phyloP scores from a whole-genome alignment of 2,888 invertebrate genomes.

The Pomacea canaliculata region DNA sequence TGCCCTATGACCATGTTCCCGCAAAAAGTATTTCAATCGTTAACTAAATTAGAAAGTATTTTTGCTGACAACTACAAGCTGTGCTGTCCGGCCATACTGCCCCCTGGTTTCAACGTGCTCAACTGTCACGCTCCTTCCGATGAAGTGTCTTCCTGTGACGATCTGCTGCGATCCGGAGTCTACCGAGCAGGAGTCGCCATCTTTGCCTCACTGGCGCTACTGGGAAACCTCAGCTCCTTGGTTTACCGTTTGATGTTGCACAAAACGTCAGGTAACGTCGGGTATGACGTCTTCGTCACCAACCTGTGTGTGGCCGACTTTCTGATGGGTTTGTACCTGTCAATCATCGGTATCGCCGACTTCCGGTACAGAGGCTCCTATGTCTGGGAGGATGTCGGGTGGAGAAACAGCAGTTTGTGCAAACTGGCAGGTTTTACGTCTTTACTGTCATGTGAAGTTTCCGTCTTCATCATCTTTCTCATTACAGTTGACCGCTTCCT shows the following conservation, averaged over 20 bases:
- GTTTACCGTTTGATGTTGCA: not conserved
- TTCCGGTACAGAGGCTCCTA: not conserved
- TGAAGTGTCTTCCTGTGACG: not conserved
- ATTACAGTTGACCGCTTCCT: not conserved
- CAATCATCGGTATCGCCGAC: not conserved
- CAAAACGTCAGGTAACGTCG: not conserved
- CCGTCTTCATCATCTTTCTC: not conserved
- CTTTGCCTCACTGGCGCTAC: not conserved
- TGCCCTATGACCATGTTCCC: no score
- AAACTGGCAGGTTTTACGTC: not conserved
- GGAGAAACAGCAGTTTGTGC: not conserved
- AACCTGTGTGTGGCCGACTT: no score
- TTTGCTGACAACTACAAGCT: no score
- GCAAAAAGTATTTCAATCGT: no score
- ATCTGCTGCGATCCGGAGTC: conserved; percentile 1
- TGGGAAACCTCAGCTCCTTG: not conserved
- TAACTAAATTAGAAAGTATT: no score
- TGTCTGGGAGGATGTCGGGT: not conserved
- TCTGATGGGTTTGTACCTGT: not conserved
- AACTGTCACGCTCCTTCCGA: not conserved
- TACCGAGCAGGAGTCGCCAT: not conserved
- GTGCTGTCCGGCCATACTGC: no score
- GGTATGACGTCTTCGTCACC: not conserved
- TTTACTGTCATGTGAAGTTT: not conserved
- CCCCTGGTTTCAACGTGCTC: no score